Percentiles rank a stretch among this genome's conserved stretches.
Conservation (phyloP, 2,113 vertebrate species). For the Lathamus discolor region DNA sequence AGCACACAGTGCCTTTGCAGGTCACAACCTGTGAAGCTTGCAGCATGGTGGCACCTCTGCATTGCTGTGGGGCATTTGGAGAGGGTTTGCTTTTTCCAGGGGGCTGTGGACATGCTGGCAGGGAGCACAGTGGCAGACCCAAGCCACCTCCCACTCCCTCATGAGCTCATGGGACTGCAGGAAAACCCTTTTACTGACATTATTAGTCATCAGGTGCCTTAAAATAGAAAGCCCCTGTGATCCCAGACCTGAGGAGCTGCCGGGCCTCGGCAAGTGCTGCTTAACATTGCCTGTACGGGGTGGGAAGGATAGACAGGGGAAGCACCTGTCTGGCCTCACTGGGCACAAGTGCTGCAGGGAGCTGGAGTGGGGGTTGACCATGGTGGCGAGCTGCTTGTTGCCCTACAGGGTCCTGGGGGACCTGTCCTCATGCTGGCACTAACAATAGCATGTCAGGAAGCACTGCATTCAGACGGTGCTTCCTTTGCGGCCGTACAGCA, state of each 20-base stretch:
- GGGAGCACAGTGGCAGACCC: not conserved
- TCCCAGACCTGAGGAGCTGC: not conserved
- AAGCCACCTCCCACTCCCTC: not conserved
- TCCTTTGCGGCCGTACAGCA: not conserved
- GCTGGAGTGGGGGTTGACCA: not conserved
- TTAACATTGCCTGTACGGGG: not conserved
- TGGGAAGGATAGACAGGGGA: not conserved
- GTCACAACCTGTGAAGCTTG: not conserved
- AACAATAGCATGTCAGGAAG: not conserved
- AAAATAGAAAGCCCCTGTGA: constrained; percentile 1
- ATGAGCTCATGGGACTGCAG: not conserved
- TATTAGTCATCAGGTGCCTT: constrained; percentile 19
- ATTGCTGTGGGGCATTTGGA: not conserved
- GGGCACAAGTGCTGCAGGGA: rapidly evolving
- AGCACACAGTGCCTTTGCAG: not conserved
- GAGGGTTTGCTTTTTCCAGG: not conserved
- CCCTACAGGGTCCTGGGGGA: not conserved
- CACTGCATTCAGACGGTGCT: not conserved
- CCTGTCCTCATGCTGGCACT: not conserved
- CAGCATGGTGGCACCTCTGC: rapidly evolving
- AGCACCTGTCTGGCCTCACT: rapidly evolving
- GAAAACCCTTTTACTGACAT: not conserved
- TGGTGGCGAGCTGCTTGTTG: not conserved
- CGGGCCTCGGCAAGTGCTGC: not conserved
- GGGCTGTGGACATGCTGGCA: rapidly evolving